phyloP scores from a whole-genome alignment of 2,113 vertebrate species.

The Picathartes gymnocephalus region DNA sequence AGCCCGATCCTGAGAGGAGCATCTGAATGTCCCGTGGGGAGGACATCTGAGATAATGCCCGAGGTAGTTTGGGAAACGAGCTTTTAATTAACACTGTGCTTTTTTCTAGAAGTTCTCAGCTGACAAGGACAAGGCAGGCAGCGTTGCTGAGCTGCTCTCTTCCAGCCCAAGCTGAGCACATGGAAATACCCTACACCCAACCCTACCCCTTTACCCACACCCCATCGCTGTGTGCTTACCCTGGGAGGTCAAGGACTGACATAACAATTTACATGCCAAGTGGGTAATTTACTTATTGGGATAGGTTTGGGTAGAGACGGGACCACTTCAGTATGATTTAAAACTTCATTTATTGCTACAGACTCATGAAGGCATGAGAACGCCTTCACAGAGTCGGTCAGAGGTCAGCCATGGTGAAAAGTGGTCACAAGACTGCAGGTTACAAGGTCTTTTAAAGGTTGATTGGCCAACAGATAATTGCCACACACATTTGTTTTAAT shows the following conservation, averaged over 20 bases:
- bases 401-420: too few relatives aligned
- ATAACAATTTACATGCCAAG: too few relatives aligned
- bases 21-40: fast-evolving
- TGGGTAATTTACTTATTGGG: fast-evolving
- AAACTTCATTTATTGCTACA: too few relatives aligned
- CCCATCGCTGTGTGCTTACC: background rate
- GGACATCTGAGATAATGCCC: background rate
- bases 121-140: background rate
- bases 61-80: background rate
- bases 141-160: background rate
- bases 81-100: background rate
- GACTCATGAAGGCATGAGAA: too few relatives aligned
- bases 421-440: too few relatives aligned
- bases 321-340: too few relatives aligned
- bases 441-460: too few relatives aligned
- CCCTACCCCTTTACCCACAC: background rate
- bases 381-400: too few relatives aligned
- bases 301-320: too few relatives aligned
- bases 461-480: too few relatives aligned
- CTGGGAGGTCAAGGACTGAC: too few relatives aligned
- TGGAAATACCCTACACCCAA: background rate
- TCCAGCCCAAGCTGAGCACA: background rate
- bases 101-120: background rate
- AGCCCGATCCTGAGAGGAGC: background rate
- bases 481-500: too few relatives aligned